A percentile compares a stretch with the other conserved stretches of the same genome.
Conservation (phyloP, 2,113 vertebrate genomes). For the Saccopteryx leptura region DNA sequence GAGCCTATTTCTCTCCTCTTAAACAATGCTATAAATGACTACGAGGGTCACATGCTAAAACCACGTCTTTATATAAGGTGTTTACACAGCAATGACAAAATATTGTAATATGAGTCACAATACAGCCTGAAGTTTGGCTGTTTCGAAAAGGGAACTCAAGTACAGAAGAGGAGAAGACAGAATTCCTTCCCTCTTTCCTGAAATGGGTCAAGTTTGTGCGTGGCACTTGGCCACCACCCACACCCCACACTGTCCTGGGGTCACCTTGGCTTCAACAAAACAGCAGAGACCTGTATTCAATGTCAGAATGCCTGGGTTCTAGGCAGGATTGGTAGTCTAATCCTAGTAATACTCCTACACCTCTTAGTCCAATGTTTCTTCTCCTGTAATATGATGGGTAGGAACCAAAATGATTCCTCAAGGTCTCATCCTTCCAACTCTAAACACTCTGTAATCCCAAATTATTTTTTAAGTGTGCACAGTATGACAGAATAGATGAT, state of each 20-base stretch:
- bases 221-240: not conserved
- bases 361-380: not conserved
- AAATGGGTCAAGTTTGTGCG: not conserved
- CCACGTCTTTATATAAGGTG: not conserved
- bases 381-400: not conserved
- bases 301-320: not conserved
- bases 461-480: not conserved
- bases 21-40: not conserved
- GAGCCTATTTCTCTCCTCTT: not conserved
- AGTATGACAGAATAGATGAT: not conserved
- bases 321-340: not conserved
- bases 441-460: too few species aligned
- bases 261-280: not conserved
- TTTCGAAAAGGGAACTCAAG: not conserved
- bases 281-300: not conserved
- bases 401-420: not conserved
- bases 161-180: not conserved
- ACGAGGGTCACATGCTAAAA: not conserved
- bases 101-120: not conserved
- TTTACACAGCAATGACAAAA: not conserved
- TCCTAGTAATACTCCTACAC: not conserved
- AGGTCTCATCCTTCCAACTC: not conserved
- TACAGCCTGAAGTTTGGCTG: not conserved
- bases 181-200: not conserved
- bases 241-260: not conserved